Base-by-base conservation (phyloP, 2,113 vertebrate species). In the Vidua chalybeata region DNA sequence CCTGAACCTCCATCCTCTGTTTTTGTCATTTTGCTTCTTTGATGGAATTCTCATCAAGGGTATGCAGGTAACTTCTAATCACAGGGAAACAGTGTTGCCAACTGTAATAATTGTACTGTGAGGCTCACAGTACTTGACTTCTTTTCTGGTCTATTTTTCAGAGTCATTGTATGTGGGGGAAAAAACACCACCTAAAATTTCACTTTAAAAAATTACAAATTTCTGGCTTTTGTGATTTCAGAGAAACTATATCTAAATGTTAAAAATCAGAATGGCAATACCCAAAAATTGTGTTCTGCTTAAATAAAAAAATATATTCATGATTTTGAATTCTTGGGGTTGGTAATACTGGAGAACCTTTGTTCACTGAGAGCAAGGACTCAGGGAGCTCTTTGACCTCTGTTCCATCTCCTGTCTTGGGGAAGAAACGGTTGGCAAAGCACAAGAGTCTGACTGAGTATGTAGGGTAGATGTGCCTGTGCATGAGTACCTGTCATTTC, bases 21-120 rank as follows among this genome's bases (percentile, higher is more conserved):
- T 89, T 82, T 67, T 94, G 58, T 79, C 45, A 51, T 84, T 96
- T 84, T 91, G 33, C 62, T 87, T 35, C 74, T 94, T 75, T 84
- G 77, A 43, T 95, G 24, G 75, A 72, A 64, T 89, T 68, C 27
- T 67, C n/a, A 18, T 75, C 81, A 67, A 49, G 68, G 66, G 41
- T 33, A 37, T 87, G 69, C 74, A 91, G 61, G 23, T 62, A 64
- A 48, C 46, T 82, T 75, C 46, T 46, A 64, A 68, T 75, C 78
- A 41, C 28, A 51, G 49, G 49, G 19, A 37, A n/a, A 22, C 54
- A 56, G 26, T 85, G 41, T 69, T 93, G 74, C 82, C 67, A 92
- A 8, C 67, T 92, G 71, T n/a, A 14, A 56, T 15, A 0, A 4
- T 69, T 73, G 68, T 41, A 28, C 46, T 73, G 6, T 15, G 37